Percentiles rank a stretch among this genome's conserved stretches.
Conservation (phyloP, 2,888 invertebrate genomes). For the Agrilus cyanescens region DNA sequence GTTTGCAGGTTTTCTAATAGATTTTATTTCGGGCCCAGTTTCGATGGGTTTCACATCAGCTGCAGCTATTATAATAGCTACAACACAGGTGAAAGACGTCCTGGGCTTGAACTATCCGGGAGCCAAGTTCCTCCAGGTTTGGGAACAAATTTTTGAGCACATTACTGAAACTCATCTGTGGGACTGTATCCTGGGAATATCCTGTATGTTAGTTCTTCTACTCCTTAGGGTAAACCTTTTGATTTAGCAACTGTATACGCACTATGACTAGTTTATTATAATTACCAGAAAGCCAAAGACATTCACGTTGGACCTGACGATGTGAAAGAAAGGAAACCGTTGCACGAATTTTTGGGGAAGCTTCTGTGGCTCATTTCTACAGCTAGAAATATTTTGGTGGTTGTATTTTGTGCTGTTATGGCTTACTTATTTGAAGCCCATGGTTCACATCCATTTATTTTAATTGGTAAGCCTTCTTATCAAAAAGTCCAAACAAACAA, state of each 20-base stretch:
- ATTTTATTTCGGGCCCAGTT: conserved; percentile 77
- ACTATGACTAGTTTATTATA: neutral
- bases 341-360: conserved; percentile 40
- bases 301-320: conserved; percentile 39
- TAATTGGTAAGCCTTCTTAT: conserved; percentile 41
- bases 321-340: conserved; percentile 33
- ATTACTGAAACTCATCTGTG: conserved; percentile 56
- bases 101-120: conserved; percentile 56
- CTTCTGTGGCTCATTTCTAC: conserved; percentile 62
- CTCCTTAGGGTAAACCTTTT: conserved; percentile 50
- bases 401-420: conserved; percentile 53
- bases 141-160: conserved; percentile 58
- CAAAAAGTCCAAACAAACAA: neutral
- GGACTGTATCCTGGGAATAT: conserved; percentile 57
- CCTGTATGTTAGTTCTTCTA: conserved; percentile 57
- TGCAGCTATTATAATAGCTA: conserved; percentile 71
- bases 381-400: conserved; percentile 64
- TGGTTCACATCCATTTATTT: conserved; percentile 46
- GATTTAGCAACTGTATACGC: neutral
- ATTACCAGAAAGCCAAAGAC: conserved; percentile 59
- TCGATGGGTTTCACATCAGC: conserved; percentile 73
- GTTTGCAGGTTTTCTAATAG: conserved; percentile 61
- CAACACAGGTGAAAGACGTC: conserved; percentile 67
- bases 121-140: conserved; percentile 59
- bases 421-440: conserved; percentile 53